Base-by-base conservation (phyloP, 2,888 invertebrate genomes). In the Deroplatys truncata region DNA sequence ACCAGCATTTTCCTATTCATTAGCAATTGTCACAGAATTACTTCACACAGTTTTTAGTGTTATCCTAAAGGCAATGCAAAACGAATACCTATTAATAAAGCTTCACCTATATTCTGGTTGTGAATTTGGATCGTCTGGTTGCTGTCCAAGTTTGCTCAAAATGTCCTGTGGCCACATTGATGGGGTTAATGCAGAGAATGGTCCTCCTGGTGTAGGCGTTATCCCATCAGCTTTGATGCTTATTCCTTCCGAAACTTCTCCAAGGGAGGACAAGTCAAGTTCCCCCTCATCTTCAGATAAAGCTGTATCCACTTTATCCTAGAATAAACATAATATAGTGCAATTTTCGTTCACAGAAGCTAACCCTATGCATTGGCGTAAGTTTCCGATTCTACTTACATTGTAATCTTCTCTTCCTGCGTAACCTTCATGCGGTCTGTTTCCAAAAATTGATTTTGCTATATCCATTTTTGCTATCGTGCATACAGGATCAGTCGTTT, bases 121-220 rank as follows among this genome's bases (percentile, higher is more conserved):
- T 15, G 96, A 96, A 93, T 95, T 95, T 15, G 95, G 95, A 93
- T 96, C 96, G 91, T 98, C 98, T 7, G 98, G 97, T 92, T 95
- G 92, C 93, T 98, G 96, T 43, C 96, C 96, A 84, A 97, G 94
- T 93, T 97, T 97, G 1, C 96, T 96, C 93, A 98, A 95, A 89
- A 98, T 97, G 92, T 98, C 98, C 93, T 98, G 98, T 0, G 99
- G 99, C 96, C 98, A 98, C 98, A 99, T 99, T 90, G 98, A 98
- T 5, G 98, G 96, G 2, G 98, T 98, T 25, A 99, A 95, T 1
- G 98, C 98, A 49, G 98, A 98, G 94, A 99, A 99, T 1, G 98
- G 97, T 1, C 98, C 98, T 2, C 98, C 97, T 25, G 97, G 97
- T 88, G 96, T 95, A 15, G 97, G 97, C 16, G 96, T 95, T 87